These are phyloP conservation scores for Netelia melanura DNA, from an alignment of 2,888 invertebrate species.

Conservation along the genomic window DNA sequence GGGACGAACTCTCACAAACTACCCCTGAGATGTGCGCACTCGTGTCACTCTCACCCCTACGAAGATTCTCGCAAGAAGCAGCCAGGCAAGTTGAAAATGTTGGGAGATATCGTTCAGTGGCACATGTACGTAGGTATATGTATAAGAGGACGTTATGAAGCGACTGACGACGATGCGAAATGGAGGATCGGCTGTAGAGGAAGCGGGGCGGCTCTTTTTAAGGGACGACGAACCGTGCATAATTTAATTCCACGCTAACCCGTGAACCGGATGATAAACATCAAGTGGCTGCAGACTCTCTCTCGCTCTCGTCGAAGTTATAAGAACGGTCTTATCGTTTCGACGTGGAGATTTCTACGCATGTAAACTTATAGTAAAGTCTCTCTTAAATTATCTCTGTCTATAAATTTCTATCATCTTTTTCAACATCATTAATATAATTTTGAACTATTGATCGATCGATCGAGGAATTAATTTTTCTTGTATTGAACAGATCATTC, in stretches of 20 bases:
- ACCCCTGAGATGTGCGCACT: constrained; percentile 53
- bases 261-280: constrained; percentile 81
- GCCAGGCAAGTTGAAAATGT: constrained; percentile 60
- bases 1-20: constrained; percentile 52
- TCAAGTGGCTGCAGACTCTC: constrained; percentile 72
- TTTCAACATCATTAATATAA: neutral
- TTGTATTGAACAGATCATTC: neutral
- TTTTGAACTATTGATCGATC: neutral
- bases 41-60: constrained; percentile 50
- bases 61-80: constrained; percentile 52
- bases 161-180: constrained; percentile 55
- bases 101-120: constrained; percentile 51
- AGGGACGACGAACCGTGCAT: constrained; percentile 77
- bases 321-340: constrained; percentile 62
- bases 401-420: neutral
- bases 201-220: constrained; percentile 71
- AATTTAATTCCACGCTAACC: constrained; percentile 77
- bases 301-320: constrained; percentile 68
- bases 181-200: constrained; percentile 33
- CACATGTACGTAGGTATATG: constrained; percentile 10
- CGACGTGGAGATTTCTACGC: constrained; percentile 40
- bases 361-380: constrained; percentile 35
- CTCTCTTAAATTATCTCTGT: constrained; percentile 28
- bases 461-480: neutral
- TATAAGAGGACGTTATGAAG: constrained; percentile 44